These are phyloP conservation scores for Neotoxoptera formosana DNA, from an alignment of 1,140 invertebrate genomes.

Conservation along the genomic window DNA sequence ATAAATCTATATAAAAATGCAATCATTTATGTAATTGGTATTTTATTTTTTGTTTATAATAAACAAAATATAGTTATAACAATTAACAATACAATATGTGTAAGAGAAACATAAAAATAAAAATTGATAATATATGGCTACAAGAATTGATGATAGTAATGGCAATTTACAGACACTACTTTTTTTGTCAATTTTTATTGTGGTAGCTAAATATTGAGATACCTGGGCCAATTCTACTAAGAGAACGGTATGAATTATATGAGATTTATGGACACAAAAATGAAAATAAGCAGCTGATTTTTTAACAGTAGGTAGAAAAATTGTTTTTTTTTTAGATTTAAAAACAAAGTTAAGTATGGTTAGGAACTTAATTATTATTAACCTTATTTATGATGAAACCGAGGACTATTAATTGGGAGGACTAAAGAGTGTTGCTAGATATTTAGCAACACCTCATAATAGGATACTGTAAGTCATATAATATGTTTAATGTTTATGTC, in stretches of 20 bases:
- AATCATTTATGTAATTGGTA: not conserved
- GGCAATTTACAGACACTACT: not conserved
- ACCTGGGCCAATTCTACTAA: no score
- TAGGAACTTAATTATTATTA: not conserved
- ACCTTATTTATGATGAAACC: not conserved
- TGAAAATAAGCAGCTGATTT: not conserved
- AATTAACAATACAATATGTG: not conserved
- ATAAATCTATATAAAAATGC: conserved; percentile 64
- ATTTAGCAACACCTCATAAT: not conserved
- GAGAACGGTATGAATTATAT: not conserved
- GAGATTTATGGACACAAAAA: not conserved
- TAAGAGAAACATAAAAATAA: not conserved
- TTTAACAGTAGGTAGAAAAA: not conserved
- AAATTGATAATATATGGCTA: not conserved
- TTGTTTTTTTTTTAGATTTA: not conserved
- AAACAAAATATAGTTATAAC: not conserved
- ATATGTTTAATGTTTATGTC: not conserved
- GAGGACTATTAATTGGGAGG: not conserved
- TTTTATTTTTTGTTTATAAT: not conserved
- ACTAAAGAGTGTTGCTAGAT: not conserved
- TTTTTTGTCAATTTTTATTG: no score
- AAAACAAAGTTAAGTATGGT: not conserved
- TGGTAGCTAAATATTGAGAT: no score
- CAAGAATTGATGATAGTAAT: not conserved
- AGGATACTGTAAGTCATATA: not conserved